Base-by-base conservation (phyloP, 2,888 invertebrate genomes). In the Tipula vernalis region DNA sequence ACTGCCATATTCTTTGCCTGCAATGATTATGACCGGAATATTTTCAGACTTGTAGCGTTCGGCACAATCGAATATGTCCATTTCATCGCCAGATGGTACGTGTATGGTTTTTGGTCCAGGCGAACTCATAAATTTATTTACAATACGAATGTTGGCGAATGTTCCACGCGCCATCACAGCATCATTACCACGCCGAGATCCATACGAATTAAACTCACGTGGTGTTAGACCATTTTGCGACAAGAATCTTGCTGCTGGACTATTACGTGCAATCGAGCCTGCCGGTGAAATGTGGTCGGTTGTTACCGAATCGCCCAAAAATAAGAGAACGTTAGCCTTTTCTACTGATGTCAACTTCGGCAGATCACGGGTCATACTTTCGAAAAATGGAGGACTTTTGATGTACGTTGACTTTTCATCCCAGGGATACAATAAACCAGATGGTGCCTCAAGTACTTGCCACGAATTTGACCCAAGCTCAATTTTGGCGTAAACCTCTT, bases 231-330 rank as follows among this genome's bases (percentile, higher is more conserved):
- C 90, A 5, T 91, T 89, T 2, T 89, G 90, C 0, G 91, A 89
- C 2, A 92, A 88, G 89, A 90, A 92, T 13, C 91, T 90, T 2
- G 91, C 92, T 0, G 99, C 99, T 0, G 99, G 96, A 86, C 98
- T 98, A 91, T 96, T 98, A 87, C 98, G 93, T 0, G 99, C 97
- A 89, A 99, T 99, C 87, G 98, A 98, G 4, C 99, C 99, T 28
- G 99, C 99, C 0, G 99, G 99, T 2, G 98, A 98, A 88, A 99
- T 99, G 92, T 99, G 99, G 92, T 99, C 99, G 0, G 99, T 99
- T 41, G 99, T 99, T 6, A 99, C 98, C 0, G 98, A 99, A 91
- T 99, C 99, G 0, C 98, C 98, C 88, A 99, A 93, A 89, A 96
- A 94, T 0, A 99, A 93, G 36, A 99, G 92, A 57, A 96, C 97